These are phyloP conservation scores for Ceyx margarethae DNA, from an alignment of 2,113 vertebrate species.

Conservation along the genomic window DNA sequence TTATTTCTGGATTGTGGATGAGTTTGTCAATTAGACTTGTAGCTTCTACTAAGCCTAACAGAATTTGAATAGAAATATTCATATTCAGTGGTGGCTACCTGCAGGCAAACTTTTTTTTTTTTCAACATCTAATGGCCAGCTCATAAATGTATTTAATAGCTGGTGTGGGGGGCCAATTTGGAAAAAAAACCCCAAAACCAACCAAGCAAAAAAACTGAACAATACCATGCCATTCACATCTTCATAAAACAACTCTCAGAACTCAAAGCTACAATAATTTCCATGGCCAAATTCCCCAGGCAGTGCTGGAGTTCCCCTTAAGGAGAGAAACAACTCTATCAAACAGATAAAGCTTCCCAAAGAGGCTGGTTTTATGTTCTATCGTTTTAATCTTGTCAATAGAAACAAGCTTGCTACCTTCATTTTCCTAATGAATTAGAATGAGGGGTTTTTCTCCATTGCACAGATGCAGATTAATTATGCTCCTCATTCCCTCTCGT, in stretches of 20 bases:
- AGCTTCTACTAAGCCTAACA: background rate
- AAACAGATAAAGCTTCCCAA: background rate
- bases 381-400: background rate
- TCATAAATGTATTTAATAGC: background rate
- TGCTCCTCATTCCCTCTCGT: background rate
- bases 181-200: background rate
- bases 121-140: background rate
- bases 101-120: background rate
- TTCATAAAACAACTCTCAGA: background rate
- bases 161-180: background rate
- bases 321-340: background rate
- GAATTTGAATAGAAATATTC: background rate
- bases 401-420: background rate
- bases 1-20: background rate
- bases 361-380: background rate
- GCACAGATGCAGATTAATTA: background rate
- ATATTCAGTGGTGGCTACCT: background rate
- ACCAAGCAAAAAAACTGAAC: background rate
- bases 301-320: background rate
- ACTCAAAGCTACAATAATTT: background rate
- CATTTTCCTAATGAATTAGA: background rate
- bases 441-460: background rate
- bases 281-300: background rate
- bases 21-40: background rate
- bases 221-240: background rate